These are phyloP conservation scores for Hylia prasina DNA, from an alignment of 2,113 vertebrate genomes.

Conservation along the genomic window DNA sequence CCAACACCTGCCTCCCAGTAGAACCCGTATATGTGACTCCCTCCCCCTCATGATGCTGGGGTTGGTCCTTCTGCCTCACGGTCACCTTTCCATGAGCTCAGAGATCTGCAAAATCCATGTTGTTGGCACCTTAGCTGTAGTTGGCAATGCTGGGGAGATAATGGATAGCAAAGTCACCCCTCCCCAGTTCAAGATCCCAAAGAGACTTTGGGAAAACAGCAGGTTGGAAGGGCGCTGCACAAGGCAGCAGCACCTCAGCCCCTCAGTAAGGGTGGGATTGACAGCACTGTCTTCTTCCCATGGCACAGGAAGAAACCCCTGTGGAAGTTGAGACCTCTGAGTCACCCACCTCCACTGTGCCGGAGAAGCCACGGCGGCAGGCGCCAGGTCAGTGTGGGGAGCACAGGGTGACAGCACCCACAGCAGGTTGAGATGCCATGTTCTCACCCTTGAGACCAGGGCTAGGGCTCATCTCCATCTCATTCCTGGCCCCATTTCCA, in stretches of 20 bases:
- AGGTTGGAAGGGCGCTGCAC: neutral
- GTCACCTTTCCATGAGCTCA: neutral
- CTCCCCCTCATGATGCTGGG: neutral
- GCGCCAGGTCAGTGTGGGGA: conserved; percentile 58
- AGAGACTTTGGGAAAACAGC: fast-evolving
- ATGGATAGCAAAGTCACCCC: neutral
- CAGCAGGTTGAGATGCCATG: fast-evolving
- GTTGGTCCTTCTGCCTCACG: neutral
- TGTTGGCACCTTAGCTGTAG: fast-evolving
- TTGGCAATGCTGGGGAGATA: neutral
- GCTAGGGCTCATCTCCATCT: neutral
- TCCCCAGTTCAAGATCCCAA: neutral
- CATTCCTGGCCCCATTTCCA: too few relatives aligned
- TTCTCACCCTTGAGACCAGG: neutral
- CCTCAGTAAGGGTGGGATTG: neutral
- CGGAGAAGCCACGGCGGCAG: conserved; percentile 58
- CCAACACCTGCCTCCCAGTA: neutral
- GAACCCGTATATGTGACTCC: neutral
- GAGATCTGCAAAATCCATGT: neutral
- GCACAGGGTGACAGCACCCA: neutral
- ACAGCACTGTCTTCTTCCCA: neutral
- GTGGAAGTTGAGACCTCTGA: conserved; percentile 41
- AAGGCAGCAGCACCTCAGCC: neutral
- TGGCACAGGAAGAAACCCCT: conserved; percentile 53
- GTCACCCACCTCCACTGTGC: conserved; percentile 67